phyloP scores from a whole-genome alignment of 2,797 vertebrate genomes.

The Arrhamphus sclerolepis region DNA sequence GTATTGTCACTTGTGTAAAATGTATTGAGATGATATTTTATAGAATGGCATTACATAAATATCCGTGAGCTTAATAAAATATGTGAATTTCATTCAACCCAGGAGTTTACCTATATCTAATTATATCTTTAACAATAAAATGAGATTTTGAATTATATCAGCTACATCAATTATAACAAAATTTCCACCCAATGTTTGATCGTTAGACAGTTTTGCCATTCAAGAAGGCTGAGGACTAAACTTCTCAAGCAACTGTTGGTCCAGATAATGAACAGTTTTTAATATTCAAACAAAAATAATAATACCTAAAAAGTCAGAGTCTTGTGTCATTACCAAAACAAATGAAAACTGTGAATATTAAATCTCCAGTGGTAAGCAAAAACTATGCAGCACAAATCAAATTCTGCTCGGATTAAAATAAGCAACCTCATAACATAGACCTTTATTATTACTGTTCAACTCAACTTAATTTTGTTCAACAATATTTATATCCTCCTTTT shows the following conservation, averaged over 20 bases:
- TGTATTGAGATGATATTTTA: no score
- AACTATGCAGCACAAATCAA: not conserved
- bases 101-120: no score
- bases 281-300: not conserved
- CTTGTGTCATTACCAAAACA: not conserved
- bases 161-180: no score
- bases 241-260: not conserved
- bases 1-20: no score
- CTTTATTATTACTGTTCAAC: not conserved
- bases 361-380: not conserved
- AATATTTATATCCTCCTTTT: not conserved
- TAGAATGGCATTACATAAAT: no score
- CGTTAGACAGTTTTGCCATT: slow-evolving; percentile 6
- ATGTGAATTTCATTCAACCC: no score
- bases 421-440: not conserved
- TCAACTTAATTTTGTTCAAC: not conserved
- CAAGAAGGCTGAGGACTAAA: not conserved
- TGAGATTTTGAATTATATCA: no score
- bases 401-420: not conserved
- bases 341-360: not conserved
- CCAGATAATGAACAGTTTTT: not conserved
- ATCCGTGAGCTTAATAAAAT: no score
- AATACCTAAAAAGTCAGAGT: not conserved
- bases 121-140: no score
- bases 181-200: not conserved